Percentiles rank a stretch among this genome's conserved stretches.
These are phyloP conservation scores for Megalonaias nervosa DNA, from an alignment of 1,140 invertebrate genomes.

Conservation along the genomic window DNA sequence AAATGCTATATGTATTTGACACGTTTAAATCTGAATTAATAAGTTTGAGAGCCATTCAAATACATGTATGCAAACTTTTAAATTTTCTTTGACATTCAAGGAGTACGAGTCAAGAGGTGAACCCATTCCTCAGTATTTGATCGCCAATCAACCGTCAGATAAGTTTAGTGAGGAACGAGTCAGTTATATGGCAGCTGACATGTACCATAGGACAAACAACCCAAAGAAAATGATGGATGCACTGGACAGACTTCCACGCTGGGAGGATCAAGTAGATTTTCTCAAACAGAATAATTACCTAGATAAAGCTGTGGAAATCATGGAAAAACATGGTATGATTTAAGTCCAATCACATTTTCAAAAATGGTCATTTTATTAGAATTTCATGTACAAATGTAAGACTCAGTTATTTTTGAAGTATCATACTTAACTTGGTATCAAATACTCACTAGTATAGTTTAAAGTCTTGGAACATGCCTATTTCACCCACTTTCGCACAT, in stretches of 20 bases:
- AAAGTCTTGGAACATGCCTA: too few relatives aligned
- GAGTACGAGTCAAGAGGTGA: slow-evolving; percentile 36
- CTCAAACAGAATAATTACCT: slow-evolving; percentile 46
- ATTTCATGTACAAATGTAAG: too few relatives aligned
- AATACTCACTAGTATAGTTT: too few relatives aligned
- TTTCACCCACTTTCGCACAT: too few relatives aligned
- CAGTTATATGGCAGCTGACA: slow-evolving; percentile 49
- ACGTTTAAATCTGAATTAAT: too few relatives aligned
- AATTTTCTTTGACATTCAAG: slow-evolving; percentile 26
- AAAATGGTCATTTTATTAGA: too few relatives aligned
- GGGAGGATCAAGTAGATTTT: slow-evolving; percentile 51
- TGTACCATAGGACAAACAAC: slow-evolving; percentile 42
- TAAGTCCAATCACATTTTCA: too few relatives aligned
- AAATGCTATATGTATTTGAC: too few relatives aligned
- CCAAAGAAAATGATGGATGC: slow-evolving; percentile 46
- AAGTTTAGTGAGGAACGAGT: slow-evolving; percentile 43
- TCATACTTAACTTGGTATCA: too few relatives aligned
- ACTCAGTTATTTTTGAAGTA: too few relatives aligned
- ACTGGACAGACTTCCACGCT: slow-evolving; percentile 42
- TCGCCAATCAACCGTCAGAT: slow-evolving; percentile 39
- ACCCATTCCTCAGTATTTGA: slow-evolving; percentile 39
- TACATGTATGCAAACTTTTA: too few relatives aligned
- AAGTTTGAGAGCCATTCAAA: too few relatives aligned
- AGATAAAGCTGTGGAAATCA: slow-evolving; percentile 42
- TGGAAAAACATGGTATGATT: slow-evolving; percentile 39